phyloP scores from a whole-genome alignment of 1,140 invertebrate species.

The Heliconius hewitsoni region DNA sequence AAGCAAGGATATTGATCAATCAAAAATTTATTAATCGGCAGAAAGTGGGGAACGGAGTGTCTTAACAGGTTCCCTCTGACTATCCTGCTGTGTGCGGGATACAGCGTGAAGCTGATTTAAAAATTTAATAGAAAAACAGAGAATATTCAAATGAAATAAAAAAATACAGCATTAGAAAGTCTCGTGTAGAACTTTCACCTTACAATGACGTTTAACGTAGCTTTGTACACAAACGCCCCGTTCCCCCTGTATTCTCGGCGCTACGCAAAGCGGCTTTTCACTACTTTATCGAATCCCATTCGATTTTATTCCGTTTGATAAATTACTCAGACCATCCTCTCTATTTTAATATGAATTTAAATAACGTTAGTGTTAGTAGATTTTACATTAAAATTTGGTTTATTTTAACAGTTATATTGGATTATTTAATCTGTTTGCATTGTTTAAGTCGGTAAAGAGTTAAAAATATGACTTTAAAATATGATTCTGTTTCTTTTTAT shows the following conservation, averaged over 20 bases:
- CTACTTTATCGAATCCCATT: constrained; percentile 44
- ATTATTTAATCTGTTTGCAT: not conserved
- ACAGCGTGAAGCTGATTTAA: too few species aligned
- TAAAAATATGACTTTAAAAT: too few species aligned
- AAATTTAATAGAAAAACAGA: too few species aligned
- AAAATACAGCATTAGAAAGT: too few species aligned
- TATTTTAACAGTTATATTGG: not conserved
- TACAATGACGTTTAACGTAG: constrained; percentile 41
- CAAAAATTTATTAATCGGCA: too few species aligned
- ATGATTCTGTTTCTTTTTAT: too few species aligned
- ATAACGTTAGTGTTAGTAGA: not conserved
- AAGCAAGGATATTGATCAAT: too few species aligned
- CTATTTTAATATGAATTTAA: constrained; percentile 14
- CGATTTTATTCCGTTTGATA: constrained; percentile 42
- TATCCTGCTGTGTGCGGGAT: too few species aligned
- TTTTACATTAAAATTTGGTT: not conserved
- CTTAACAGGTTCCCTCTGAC: too few species aligned
- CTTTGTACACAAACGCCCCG: constrained; percentile 42
- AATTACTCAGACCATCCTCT: constrained; percentile 10
- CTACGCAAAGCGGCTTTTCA: constrained; percentile 43
- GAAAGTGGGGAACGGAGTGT: too few species aligned
- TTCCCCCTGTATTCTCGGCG: constrained; percentile 42
- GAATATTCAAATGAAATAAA: too few species aligned
- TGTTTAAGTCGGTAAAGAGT: too few species aligned
- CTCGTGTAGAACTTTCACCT: constrained; percentile 29